Percentiles rank a stretch among this genome's conserved stretches.
Conservation (phyloP, 2,113 vertebrate species). For the Oceanodroma tethys region DNA sequence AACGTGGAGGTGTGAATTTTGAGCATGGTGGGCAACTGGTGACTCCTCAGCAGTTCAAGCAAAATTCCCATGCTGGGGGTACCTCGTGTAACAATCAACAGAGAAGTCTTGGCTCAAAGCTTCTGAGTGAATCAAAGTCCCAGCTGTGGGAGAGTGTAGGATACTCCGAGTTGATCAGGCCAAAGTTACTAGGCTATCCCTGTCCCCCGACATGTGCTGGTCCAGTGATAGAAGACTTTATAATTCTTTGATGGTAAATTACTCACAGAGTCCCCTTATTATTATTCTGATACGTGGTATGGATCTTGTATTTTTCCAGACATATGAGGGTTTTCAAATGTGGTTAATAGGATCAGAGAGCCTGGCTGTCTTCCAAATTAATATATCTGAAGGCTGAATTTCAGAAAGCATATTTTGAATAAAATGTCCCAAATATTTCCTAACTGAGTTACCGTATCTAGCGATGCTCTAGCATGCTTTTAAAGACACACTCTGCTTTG, state of each 20-base stretch:
- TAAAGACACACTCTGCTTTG: background rate
- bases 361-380: slow-evolving; percentile 17
- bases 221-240: background rate
- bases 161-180: background rate
- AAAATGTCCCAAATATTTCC: slow-evolving; percentile 2
- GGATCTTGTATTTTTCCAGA: background rate
- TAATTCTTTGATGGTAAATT: background rate
- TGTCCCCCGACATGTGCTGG: accelerated
- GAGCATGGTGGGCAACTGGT: background rate
- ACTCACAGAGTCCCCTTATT: background rate
- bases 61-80: background rate
- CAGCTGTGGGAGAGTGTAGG: background rate
- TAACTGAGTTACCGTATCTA: background rate
- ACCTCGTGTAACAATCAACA: background rate
- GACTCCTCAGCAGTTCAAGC: background rate
- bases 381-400: background rate
- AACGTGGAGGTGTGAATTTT: background rate
- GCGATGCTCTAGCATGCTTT: background rate
- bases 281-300: background rate
- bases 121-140: background rate
- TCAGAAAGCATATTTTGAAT: slow-evolving; percentile 1
- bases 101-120: background rate
- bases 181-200: background rate
- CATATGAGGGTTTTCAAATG: background rate
- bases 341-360: slow-evolving; percentile 28